phyloP scores from a whole-genome alignment of 2,113 vertebrate genomes.

The Turnix velox region DNA sequence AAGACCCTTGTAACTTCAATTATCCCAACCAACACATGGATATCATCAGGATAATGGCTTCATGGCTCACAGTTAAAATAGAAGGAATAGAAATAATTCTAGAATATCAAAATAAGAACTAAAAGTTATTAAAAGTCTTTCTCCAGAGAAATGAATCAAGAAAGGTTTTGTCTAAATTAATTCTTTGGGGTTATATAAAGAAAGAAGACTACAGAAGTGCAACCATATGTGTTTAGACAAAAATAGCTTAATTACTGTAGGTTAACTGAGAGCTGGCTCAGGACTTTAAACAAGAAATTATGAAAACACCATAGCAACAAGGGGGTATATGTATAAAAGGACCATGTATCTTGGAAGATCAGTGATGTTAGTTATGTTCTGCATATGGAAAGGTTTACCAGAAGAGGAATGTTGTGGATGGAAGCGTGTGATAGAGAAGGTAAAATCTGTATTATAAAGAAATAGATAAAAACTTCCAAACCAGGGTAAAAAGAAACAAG shows the following conservation, averaged over 20 bases:
- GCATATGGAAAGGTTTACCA: not conserved
- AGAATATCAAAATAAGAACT: not conserved
- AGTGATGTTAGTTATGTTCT: not conserved
- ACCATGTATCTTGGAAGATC: not conserved
- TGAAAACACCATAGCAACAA: constrained; percentile 21
- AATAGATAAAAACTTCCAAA: not conserved
- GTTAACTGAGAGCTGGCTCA: not conserved
- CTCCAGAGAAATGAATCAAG: not conserved
- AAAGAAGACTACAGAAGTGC: not conserved
- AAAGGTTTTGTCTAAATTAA: not conserved
- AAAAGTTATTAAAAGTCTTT: not conserved
- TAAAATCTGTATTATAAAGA: not conserved
- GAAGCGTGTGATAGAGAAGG: not conserved
- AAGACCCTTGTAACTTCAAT: not conserved
- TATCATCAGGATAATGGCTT: accelerated
- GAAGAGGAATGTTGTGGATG: not conserved
- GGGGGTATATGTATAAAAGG: not conserved
- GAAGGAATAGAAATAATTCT: not conserved
- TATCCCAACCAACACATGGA: not conserved
- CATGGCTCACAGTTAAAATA: not conserved
- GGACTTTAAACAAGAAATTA: not conserved
- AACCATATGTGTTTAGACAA: constrained; percentile 36
- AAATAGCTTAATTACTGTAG: constrained; percentile 51
- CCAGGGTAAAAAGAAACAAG: not conserved
- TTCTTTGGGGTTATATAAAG: not conserved